A percentile compares a stretch with the other conserved stretches of the same genome.
phyloP scores from a whole-genome alignment of 2,888 invertebrate species.

The Cheilosia vulpina region DNA sequence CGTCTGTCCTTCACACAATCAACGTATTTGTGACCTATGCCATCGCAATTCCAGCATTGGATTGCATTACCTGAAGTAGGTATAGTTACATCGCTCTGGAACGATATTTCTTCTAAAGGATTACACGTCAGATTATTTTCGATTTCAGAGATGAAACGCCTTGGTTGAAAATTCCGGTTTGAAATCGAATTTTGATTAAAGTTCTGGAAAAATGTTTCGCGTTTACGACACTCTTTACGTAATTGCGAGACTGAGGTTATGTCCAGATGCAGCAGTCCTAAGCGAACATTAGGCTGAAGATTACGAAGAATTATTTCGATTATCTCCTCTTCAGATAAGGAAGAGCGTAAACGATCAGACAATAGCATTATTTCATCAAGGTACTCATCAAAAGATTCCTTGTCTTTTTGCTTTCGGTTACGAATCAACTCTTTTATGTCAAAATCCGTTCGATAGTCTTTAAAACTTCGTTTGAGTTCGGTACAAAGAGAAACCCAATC shows the following conservation, averaged over 20 bases:
- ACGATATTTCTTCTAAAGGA: too few relatives aligned
- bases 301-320: background rate
- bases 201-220: background rate
- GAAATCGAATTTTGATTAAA: background rate
- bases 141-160: background rate
- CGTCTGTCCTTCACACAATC: background rate
- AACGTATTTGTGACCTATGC: background rate
- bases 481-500: slow-evolving; percentile 20
- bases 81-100: background rate
- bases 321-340: background rate
- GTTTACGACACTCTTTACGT: too few relatives aligned
- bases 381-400: background rate
- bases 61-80: background rate
- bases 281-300: background rate
- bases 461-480: slow-evolving; percentile 2
- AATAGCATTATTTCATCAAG: background rate
- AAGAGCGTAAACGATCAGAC: too few relatives aligned
- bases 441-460: slow-evolving; percentile 9
- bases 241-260: too few relatives aligned
- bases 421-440: slow-evolving; percentile 16
- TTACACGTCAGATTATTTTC: background rate
- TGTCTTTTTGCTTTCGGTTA: slow-evolving; percentile 9
- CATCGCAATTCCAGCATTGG: background rate
- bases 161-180: background rate
- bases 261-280: background rate